Base-by-base conservation (phyloP, 2,888 invertebrate genomes). In the Dermolepida albohirtum region DNA sequence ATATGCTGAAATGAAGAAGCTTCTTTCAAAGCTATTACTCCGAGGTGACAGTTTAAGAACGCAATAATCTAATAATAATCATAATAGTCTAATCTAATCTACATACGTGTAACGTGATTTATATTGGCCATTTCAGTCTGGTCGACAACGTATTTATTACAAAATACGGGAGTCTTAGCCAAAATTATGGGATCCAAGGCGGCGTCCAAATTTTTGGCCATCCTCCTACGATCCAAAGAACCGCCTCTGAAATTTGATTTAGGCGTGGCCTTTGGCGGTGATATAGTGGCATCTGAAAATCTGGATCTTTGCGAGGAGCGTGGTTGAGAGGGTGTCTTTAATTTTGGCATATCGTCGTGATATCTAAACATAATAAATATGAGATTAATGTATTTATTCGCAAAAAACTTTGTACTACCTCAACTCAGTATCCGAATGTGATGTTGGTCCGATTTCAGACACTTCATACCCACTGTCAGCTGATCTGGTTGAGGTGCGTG, bases 401-500 rank as follows among this genome's bases (percentile, higher is more conserved):
- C 17, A 22, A 49, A 17, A 0, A 0, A 10, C 1, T 7, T 4
- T 64, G 54, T 52, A 55, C 72, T 79, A 89, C 89, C 90, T 89
- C 83, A 90, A 87, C 74, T 93, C 93, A 0, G 91, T 90, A 80
- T 93, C 93, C 0, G 89, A 90, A 77, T 90, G 87, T 0, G 92
- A 92, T 66, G 91, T 89, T 0, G 89, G 87, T 0, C 83, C 83
- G 64, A 84, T 82, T 70, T 87, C 87, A 1, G 87, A 85, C 5
- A 86, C 81, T 0, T 86, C 87, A 70, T 89, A 83, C 0, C 88
- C 89, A 7, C 89, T 89, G 74, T 90, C 90, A 0, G 87, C 87
- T 0, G 90, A 89, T 68, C 87, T 83, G 57, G 89, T 88, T 0
- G 89, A 89, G 16, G 85, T 82, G 71, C 89, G 83, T 65, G 86